A percentile compares a stretch with the other conserved stretches of the same genome.
phyloP scores from a whole-genome alignment of 1,140 invertebrate species.

The Drosophila albomicans region DNA sequence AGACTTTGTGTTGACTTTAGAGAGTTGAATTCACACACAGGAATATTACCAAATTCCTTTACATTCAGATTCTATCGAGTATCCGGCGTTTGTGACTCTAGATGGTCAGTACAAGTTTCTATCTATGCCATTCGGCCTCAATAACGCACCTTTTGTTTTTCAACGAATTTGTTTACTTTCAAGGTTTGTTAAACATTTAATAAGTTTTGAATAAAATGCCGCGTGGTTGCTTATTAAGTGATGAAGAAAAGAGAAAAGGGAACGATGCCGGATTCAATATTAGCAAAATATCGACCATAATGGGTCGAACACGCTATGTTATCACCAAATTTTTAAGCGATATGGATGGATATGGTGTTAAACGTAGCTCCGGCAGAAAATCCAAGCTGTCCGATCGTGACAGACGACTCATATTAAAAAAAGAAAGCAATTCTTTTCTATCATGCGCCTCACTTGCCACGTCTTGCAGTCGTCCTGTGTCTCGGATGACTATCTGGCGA shows the following conservation, averaged over 20 bases:
- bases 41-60: constrained; percentile 22
- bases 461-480: neutral
- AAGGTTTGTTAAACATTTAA: neutral
- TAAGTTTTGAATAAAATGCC: neutral
- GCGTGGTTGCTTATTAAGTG: neutral
- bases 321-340: neutral
- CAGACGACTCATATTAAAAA: too few relatives aligned
- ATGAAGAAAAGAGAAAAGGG: neutral
- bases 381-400: too few relatives aligned
- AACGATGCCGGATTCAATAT: neutral
- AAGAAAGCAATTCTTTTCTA: neutral
- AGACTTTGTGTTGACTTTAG: constrained; percentile 29
- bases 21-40: constrained; percentile 29
- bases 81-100: neutral
- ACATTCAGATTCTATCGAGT: constrained; percentile 19
- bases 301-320: neutral
- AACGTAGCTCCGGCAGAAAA: neutral
- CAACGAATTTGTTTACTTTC: neutral
- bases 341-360: neutral
- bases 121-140: constrained; percentile 16
- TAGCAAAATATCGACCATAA: neutral
- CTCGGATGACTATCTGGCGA: neutral
- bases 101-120: constrained; percentile 15
- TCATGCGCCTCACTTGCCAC: neutral
- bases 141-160: neutral